Evolutionary conservation across 2,797 vertebrate species (phyloP), one percentile per base, ranked within the genome.

Genomic region (Scarus forsteni): DNA sequence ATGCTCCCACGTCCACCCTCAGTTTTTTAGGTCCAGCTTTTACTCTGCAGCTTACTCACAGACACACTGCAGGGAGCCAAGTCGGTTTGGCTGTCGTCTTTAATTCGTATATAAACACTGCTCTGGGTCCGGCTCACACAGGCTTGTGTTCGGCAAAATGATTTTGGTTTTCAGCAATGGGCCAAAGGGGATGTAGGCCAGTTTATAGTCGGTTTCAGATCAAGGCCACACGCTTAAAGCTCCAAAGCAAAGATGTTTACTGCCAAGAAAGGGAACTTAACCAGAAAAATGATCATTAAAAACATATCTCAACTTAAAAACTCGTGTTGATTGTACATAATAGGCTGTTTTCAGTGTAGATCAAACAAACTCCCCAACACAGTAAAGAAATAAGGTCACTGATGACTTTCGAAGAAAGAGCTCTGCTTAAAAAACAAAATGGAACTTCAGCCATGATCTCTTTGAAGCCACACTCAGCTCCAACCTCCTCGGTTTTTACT

Each of bases 361-460:
- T 9, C 38, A 44, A 19, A 40, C 10, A 35, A 36, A 18, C 12
- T 36, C 48, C 10, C 9, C 12, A 48, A 1, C 4, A 44, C 10
- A 60, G 36, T 8, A 5, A 8, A 61, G 27, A 58, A 58, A 60
- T 10, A 63, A 12, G 2, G 13, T 62, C 11, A 8, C 46, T 5
- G n/a, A 27, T 35, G 3, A 27, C 13, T 59, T 52, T 53, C 46
- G 66, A 71, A 56, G 15, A 71, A 70, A 58, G 56, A 79, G 60
- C 43, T 56, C 75, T 66, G 74, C 70, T 83, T 57, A 73, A 67
- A 63, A 75, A 73, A 80, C 64, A 35, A 54, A 54, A n/a, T 57
- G 39, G 59, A 88, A 88, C 79, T 58, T 66, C 63, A 69, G 75
- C 80, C 85, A 88, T 86, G 81, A 75, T 62, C 75, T 75, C 52